Base-by-base conservation (phyloP, 1,140 invertebrate genomes). In the Eurosta solidaginis region DNA sequence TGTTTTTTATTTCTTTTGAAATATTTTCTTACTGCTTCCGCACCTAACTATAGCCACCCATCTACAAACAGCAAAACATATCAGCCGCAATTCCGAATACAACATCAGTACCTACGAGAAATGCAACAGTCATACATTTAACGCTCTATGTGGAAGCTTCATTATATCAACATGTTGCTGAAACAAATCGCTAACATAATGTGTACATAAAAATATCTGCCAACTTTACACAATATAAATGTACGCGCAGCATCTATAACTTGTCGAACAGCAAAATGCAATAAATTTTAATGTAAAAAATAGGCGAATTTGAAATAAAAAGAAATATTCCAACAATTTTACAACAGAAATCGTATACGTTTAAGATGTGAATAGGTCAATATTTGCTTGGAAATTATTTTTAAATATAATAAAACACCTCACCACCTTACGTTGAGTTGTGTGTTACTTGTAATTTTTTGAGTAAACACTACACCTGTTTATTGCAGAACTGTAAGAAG, bases 191-290 rank as follows among this genome's bases (percentile, higher is more conserved):
- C 59, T 20, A 68, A 68, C 59, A 68, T 29, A 20, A 14, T 68
- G 33, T 20, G 29, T 68, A 68, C 59, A 29, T 7, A 40, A 17
- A 9, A 29, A 20, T 12, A 7, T 9, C 50, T 25, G 25, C 22
- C 3, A 68, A 20, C 59, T n/a, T n/a, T 29, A 68, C 33, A 68
- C 59, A 40, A 36, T 68, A 68, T 68, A 33, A 68, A 68, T 68
- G 59, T 68, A 1, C 33, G 40, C 40, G 29, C 59, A 22, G n/a
- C 36, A 9, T n/a, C 59, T 5, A 29, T 68, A 5, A 36, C 59
- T 68, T 68, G 59, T 68, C 59, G 59, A 68, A 68, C 59, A 68
- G 59, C 59, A 68, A 2, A 68, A 68, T 42, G 59, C 59, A 68
- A 68, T 68, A 68, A 68, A 68, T 68, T 29, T 68, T 40, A 40